These are phyloP conservation scores for Zygaena filipendulae DNA, from an alignment of 2,888 invertebrate genomes.

Conservation along the genomic window DNA sequence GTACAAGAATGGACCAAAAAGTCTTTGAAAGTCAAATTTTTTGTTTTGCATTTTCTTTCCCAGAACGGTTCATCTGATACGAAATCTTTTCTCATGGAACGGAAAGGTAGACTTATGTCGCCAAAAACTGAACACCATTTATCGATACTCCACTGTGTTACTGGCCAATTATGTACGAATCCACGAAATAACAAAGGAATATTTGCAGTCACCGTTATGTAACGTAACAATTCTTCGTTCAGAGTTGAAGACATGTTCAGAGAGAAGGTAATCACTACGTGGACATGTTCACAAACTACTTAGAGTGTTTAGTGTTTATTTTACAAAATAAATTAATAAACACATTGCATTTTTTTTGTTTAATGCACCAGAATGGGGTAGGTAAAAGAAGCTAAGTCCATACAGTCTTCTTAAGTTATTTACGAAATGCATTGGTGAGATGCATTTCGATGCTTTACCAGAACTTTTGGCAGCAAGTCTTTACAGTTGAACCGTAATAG, in stretches of 20 bases:
- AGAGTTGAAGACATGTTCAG: constrained; percentile 28
- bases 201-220: constrained; percentile 27
- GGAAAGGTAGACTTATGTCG: constrained; percentile 66
- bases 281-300: too few relatives aligned
- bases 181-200: constrained; percentile 65
- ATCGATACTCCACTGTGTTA: constrained; percentile 68
- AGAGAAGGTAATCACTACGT: too few relatives aligned
- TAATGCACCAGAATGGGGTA: neutral
- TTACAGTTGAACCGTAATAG: too few relatives aligned
- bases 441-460: too few relatives aligned
- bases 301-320: too few relatives aligned
- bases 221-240: constrained; percentile 33
- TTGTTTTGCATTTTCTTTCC: constrained; percentile 76
- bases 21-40: constrained; percentile 70
- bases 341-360: too few relatives aligned
- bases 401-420: constrained; percentile 1
- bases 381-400: too few relatives aligned
- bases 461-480: too few relatives aligned
- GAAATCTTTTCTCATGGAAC: constrained; percentile 47
- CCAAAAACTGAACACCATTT: constrained; percentile 71
- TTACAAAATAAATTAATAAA: too few relatives aligned
- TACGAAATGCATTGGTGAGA: too few relatives aligned
- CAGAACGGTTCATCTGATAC: constrained; percentile 75
- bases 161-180: constrained; percentile 64
- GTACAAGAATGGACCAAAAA: constrained; percentile 60